Percentiles rank a stretch among this genome's conserved stretches.
Conservation (phyloP, 1,140 invertebrate genomes). For the Charaxes varanes region DNA sequence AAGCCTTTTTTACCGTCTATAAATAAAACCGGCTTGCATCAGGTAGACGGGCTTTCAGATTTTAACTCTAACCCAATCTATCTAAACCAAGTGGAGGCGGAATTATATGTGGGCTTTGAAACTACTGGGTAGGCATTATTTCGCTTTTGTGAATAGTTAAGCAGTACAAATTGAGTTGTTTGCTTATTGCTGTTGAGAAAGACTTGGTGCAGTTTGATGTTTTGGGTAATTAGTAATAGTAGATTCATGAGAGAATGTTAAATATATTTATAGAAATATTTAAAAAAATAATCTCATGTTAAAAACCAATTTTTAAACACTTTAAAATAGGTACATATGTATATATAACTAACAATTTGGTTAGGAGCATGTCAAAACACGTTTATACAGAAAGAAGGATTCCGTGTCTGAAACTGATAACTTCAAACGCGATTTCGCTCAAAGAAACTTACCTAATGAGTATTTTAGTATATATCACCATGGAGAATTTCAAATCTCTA, state of each 20-base stretch:
- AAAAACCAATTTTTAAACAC: too few species aligned
- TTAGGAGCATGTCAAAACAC: too few species aligned
- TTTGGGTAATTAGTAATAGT: slow-evolving; percentile 1
- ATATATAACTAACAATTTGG: too few species aligned
- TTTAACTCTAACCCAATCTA: slow-evolving; percentile 34
- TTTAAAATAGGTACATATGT: too few species aligned
- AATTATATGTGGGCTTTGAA: slow-evolving; percentile 41
- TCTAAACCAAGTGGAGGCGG: slow-evolving; percentile 21
- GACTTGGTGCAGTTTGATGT: not conserved
- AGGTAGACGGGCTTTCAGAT: slow-evolving; percentile 25
- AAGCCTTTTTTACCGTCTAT: not conserved
- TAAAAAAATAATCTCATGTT: too few species aligned
- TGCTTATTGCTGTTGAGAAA: slow-evolving; percentile 18
- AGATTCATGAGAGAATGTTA: not conserved
- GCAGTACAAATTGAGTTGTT: slow-evolving; percentile 41
- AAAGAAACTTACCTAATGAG: too few species aligned
- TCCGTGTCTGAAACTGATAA: too few species aligned
- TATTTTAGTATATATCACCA: too few species aligned
- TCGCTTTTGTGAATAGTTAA: slow-evolving; percentile 44
- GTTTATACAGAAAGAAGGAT: too few species aligned
- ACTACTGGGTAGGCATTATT: slow-evolving; percentile 35
- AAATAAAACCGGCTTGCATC: slow-evolving; percentile 8
- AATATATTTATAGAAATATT: not conserved
- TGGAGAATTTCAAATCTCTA: too few species aligned
- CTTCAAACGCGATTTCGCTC: too few species aligned